A percentile compares a stretch with the other conserved stretches of the same genome.
Conservation (phyloP, 2,797 vertebrate species). For the Smutsia temminckii region DNA sequence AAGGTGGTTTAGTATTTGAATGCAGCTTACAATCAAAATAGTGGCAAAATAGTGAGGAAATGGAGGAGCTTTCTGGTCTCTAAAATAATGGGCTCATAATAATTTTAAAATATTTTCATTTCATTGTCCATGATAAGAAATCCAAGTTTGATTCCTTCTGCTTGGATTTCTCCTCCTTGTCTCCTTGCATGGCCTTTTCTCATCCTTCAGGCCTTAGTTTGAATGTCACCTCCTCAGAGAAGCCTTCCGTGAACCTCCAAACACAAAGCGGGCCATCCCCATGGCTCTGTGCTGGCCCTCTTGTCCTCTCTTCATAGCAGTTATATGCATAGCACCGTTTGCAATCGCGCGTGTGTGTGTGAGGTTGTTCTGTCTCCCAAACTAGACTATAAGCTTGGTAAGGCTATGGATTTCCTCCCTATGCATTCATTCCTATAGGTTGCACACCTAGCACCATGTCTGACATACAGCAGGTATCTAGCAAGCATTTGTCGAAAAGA, state of each 20-base stretch:
- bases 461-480: background rate
- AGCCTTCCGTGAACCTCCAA: background rate
- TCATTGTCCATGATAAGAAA: slow-evolving; percentile 58
- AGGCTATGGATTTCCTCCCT: background rate
- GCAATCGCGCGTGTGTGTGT: background rate
- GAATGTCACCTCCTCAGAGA: slow-evolving; percentile 10
- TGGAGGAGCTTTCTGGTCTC: slow-evolving; percentile 45
- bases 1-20: background rate
- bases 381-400: background rate
- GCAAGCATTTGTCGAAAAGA: background rate
- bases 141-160: slow-evolving; percentile 31
- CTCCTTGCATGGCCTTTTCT: background rate
- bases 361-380: background rate
- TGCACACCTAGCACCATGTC: background rate
- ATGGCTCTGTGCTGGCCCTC: background rate
- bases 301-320: background rate
- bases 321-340: background rate
- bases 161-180: background rate
- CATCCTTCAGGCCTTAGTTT: background rate
- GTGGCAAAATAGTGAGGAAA: slow-evolving; percentile 26
- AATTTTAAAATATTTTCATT: slow-evolving; percentile 69
- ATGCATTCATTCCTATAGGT: background rate
- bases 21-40: background rate
- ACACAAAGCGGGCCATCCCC: background rate
- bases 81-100: slow-evolving; percentile 56